Percentiles rank a stretch among this genome's conserved stretches.
Conservation (phyloP, 2,888 invertebrate species). For the Leucophenga montana region DNA sequence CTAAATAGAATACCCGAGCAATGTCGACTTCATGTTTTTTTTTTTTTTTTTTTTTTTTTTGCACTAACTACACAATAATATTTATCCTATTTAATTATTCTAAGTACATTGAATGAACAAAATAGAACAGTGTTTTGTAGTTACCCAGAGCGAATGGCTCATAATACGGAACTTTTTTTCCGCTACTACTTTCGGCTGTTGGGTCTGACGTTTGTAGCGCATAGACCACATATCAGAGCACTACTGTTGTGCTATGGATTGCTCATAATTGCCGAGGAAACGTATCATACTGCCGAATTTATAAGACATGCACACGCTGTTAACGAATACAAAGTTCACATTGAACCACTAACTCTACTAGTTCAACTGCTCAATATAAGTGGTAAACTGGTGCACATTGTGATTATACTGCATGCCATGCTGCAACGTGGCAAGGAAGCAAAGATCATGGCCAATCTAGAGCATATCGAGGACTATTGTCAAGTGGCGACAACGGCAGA, state of each 20-base stretch:
- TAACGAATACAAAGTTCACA: not conserved
- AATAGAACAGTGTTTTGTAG: too few relatives aligned
- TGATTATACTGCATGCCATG: slow-evolving; percentile 43
- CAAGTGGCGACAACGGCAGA: not conserved
- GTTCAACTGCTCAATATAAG: slow-evolving; percentile 38
- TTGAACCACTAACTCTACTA: not conserved
- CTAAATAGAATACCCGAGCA: too few relatives aligned
- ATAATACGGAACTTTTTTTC: not conserved
- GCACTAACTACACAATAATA: too few relatives aligned
- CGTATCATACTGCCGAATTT: not conserved
- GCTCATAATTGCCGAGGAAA: slow-evolving; percentile 27
- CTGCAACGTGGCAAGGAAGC: slow-evolving; percentile 38
- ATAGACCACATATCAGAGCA: slow-evolving; percentile 18
- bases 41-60: too few relatives aligned
- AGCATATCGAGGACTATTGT: slow-evolving; percentile 10
- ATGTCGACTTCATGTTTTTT: too few relatives aligned
- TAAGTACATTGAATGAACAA: too few relatives aligned
- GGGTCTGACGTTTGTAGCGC: slow-evolving; percentile 47
- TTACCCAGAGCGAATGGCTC: not conserved
- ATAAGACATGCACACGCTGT: not conserved
- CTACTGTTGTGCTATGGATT: slow-evolving; percentile 26
- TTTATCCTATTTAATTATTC: too few relatives aligned
- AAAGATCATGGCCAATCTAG: slow-evolving; percentile 38
- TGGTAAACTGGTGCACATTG: slow-evolving; percentile 44
- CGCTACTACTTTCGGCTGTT: slow-evolving; percentile 51